phyloP scores from a whole-genome alignment of 2,888 invertebrate species.

The Noctua fimbriata region DNA sequence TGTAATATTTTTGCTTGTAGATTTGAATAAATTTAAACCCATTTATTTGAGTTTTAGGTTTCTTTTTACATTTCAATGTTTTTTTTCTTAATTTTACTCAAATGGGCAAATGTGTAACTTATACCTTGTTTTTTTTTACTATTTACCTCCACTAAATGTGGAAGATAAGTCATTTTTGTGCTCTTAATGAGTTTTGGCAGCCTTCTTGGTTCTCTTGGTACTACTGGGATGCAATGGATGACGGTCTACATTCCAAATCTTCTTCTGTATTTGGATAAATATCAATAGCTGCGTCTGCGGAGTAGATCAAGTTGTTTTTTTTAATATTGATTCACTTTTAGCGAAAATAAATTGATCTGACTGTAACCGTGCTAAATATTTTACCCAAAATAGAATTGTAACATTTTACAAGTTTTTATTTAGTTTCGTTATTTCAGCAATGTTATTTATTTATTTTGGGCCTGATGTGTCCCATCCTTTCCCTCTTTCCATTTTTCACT shows the following conservation, averaged over 20 bases:
- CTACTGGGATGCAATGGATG: not conserved
- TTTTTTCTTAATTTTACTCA: not conserved
- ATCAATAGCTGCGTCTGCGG: not conserved
- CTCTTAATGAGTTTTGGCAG: not conserved
- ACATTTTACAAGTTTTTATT: not conserved
- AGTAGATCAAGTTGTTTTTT: not conserved
- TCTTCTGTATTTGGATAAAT: not conserved
- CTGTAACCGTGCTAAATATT: not conserved
- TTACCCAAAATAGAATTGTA: not conserved
- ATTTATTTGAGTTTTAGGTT: not conserved
- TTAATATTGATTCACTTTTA: not conserved
- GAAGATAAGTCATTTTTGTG: not conserved
- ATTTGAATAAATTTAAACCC: conserved; percentile 22
- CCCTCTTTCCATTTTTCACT: not conserved
- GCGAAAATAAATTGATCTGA: not conserved
- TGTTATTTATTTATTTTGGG: not conserved
- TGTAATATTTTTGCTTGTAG: conserved; percentile 38
- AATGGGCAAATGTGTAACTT: not conserved
- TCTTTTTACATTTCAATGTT: not conserved
- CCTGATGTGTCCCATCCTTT: not conserved
- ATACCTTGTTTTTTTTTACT: not conserved
- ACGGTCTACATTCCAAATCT: not conserved
- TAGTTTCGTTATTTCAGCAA: not conserved
- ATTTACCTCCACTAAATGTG: not conserved
- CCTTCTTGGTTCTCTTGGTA: not conserved